Conservation (phyloP, 2,113 vertebrate genomes). For the Clinocottus analis region DNA sequence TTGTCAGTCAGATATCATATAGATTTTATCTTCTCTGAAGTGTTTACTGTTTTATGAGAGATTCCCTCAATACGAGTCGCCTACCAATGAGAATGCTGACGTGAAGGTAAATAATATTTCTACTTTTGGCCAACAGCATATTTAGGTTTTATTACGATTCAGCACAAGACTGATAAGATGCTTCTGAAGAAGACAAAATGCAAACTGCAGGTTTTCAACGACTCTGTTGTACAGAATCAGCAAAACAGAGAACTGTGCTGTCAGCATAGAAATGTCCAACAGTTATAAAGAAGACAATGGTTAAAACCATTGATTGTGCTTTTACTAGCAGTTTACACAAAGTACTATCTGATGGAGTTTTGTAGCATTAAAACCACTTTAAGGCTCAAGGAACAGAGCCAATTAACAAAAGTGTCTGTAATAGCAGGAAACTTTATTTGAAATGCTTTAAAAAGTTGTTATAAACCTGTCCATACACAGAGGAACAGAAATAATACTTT, state of each 20-base stretch:
- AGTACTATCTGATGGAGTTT: background rate
- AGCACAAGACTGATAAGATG: constrained; percentile 51
- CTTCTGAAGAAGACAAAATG: constrained; percentile 52
- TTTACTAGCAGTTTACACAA: background rate
- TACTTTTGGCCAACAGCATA: constrained; percentile 18
- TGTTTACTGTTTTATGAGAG: constrained; percentile 18
- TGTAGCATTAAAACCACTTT: background rate
- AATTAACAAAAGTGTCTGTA: constrained; percentile 4
- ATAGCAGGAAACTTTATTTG: constrained; percentile 6
- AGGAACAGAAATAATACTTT: background rate
- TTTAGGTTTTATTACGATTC: constrained; percentile 48
- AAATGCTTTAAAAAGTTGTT: background rate
- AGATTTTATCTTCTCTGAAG: constrained; percentile 18
- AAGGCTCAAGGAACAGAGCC: background rate
- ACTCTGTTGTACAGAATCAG: constrained; percentile 25
- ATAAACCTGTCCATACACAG: background rate
- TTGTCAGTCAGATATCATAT: background rate
- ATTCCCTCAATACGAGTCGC: constrained; percentile 3
- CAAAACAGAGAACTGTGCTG: constrained; percentile 29
- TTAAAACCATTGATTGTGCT: background rate
- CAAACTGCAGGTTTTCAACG: constrained; percentile 47
- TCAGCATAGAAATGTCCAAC: constrained; percentile 47
- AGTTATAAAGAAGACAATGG: constrained; percentile 34
- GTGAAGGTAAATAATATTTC: constrained; percentile 35
- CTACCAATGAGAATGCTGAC: constrained; percentile 17